Base-by-base conservation (phyloP, 2,888 invertebrate genomes). In the Melangyna quadrimaculata region DNA sequence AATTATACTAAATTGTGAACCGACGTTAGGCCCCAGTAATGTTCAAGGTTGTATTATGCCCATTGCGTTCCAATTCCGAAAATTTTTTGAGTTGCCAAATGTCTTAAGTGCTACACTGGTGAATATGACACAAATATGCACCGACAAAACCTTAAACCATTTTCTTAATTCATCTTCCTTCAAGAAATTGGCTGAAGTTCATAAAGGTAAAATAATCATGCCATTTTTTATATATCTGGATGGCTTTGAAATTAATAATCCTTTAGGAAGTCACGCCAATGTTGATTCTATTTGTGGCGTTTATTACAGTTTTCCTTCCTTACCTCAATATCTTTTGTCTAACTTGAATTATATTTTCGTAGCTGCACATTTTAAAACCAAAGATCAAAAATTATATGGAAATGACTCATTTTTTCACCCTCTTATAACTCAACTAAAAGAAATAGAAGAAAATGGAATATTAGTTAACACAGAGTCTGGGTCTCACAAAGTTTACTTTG, bases 211-310 rank as follows among this genome's bases (percentile, higher is more conserved):
- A 78, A 71, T 32, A 27, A 57, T 77, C 5, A 77, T 80, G n/a
- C 79, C 84, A 55, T 72, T 29, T 61, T 69, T 86, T 17, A 29
- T 86, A 29, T 86, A 86, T 55, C 45, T 80, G 0, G 77, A 86
- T 70, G 77, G 55, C 22, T 86, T 86, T 71, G 86, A 86, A 63
- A 48, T 67, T 0, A 72, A 77, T 51, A 82, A 82, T 19, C 86
- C 86, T 5, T 63, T 86, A 59, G 86, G 86, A 7, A 78, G 80
- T 53, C 80, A 87, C 55, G 67, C 81, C 24, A 81, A 74, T 67
- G 71, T 71, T 10, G 79, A 80, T 40, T 63, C 72, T 8, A 70
- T 80, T 73, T 84, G 84, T 55, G 79, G 84, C 17, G 84, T 79
- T 19, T 75, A n/a, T n/a, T n/a, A n/a, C n/a, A n/a, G n/a, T n/a